A percentile compares a stretch with the other conserved stretches of the same genome.
phyloP scores from a whole-genome alignment of 2,888 invertebrate genomes.

The Caenorhabditis imperialis region DNA sequence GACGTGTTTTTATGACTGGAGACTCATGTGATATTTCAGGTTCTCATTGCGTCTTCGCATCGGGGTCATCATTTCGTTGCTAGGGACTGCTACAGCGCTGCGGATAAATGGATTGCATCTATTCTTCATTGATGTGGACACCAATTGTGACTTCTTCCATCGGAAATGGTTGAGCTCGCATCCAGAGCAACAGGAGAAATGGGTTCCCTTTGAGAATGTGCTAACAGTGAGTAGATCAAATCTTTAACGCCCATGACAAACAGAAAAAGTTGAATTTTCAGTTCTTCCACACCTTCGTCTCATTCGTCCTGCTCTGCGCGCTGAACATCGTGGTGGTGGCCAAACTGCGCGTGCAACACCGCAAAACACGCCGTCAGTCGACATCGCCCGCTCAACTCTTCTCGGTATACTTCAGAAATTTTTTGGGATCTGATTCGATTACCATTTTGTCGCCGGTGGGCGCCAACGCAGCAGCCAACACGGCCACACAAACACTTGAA shows the following conservation, averaged over 20 bases:
- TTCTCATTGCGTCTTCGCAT: constrained; percentile 36
- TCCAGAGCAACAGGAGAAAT: constrained; percentile 21
- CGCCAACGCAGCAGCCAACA: constrained; percentile 18
- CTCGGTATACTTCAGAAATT: constrained; percentile 57
- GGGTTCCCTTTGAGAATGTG: constrained; percentile 35
- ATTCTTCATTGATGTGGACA: constrained; percentile 37
- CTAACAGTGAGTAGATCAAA: constrained; percentile 28
- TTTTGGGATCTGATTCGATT: constrained; percentile 41
- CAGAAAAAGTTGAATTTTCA: constrained; percentile 32
- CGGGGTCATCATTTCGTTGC: constrained; percentile 21
- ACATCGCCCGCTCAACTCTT: constrained; percentile 58
- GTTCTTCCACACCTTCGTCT: constrained; percentile 71
- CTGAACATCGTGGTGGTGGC: constrained; percentile 65
- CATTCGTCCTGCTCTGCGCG: constrained; percentile 64
- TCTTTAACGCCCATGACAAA: not conserved
- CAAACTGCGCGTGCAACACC: constrained; percentile 65
- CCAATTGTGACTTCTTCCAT: constrained; percentile 50
- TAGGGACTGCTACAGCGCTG: constrained; percentile 34
- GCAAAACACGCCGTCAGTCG: constrained; percentile 63
- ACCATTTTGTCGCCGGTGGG: constrained; percentile 38
- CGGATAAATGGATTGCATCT: constrained; percentile 54
- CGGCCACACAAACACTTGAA: constrained; percentile 41
- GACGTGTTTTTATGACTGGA: constrained; percentile 16
- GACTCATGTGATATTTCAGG: constrained; percentile 30
- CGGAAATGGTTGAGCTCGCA: constrained; percentile 48